Conservation (phyloP, 1,140 invertebrate species). For the Nasonia longicornis region DNA sequence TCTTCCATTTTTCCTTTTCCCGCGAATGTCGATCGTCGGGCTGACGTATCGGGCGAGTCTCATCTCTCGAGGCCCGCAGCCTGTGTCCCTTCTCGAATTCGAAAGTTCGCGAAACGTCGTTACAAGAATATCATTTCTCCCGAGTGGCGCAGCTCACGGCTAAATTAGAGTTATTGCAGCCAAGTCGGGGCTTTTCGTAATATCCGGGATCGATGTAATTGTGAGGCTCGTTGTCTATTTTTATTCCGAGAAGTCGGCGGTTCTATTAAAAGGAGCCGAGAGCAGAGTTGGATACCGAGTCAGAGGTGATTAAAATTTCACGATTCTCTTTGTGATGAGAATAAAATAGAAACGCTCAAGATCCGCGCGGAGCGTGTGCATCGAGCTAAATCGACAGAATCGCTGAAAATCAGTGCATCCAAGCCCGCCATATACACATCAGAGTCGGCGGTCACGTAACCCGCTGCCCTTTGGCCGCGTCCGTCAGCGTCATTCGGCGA, state of each 20-base stretch:
- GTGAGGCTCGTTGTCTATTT: not conserved
- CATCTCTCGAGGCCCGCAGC: not conserved
- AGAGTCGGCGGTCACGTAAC: not conserved
- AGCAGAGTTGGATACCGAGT: too few species aligned
- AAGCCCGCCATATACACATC: not conserved
- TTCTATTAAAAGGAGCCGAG: too few species aligned
- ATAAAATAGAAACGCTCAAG: too few species aligned
- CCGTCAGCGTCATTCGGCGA: not conserved
- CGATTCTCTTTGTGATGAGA: too few species aligned
- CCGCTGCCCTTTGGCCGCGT: not conserved
- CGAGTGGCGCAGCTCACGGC: not conserved
- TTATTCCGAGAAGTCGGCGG: too few species aligned
- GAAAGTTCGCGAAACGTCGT: not conserved
- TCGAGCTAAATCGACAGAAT: too few species aligned
- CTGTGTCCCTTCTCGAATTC: not conserved
- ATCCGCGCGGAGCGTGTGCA: too few species aligned
- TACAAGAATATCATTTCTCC: not conserved
- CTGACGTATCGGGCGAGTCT: not conserved
- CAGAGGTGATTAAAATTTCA: too few species aligned
- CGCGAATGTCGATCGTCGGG: not conserved
- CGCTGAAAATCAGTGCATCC: too few species aligned
- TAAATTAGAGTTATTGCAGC: not conserved
- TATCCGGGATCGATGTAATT: constrained; percentile 17
- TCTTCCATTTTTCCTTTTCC: not conserved
- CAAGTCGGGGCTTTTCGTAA: not conserved